Evolutionary conservation across 1,140 invertebrate genomes (phyloP), one percentile per base, ranked within the genome.

Genomic region (Brachionus asplanchnoidis): DNA sequence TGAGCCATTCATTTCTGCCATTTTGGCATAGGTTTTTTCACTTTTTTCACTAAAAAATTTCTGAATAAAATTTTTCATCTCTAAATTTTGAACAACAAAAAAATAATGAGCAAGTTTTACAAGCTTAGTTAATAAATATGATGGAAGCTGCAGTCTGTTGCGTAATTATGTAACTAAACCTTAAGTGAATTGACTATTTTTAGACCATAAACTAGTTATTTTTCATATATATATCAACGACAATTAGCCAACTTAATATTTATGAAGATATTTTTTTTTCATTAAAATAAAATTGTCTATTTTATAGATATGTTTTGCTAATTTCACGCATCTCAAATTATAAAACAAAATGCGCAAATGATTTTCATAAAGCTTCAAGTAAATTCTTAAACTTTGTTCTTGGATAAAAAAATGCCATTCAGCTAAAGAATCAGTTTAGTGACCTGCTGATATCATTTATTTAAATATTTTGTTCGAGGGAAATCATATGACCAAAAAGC

Each of bases 11-110:
- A 73, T 44, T 42, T 73, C 68, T n/a, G 17, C 40, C 28, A 73
- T 73, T 73, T 73, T 73, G 17, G 68, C 68, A 42, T 73, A 73
- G 9, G 68, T 73, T 20, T 73, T 73, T 73, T 73, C 68, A 73
- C 36, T 42, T 44, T 73, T 73, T 17, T 73, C 68, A 73, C 17
- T 40, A 42, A 73, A 73, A 42, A 73, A 73, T 46, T 42, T 73
- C 20, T 73, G 68, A 40, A 73, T 73, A 44, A 73, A 73, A 73
- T 73, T 73, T 73, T 73, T 73, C 68, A 73, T 73, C 32, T 73
- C 36, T 73, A 73, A 73, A 42, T 20, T 42, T 42, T 44, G n/a
- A n/a, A n/a, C 14, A 14, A 36, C 14, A 70, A 73, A n/a, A 17
- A 73, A 73, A 73, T 60, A 60, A 60, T 26, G 20, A 60, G 20